Conservation (phyloP, 64 coral and sea anemone genomes). For the Anthopleura sola region DNA sequence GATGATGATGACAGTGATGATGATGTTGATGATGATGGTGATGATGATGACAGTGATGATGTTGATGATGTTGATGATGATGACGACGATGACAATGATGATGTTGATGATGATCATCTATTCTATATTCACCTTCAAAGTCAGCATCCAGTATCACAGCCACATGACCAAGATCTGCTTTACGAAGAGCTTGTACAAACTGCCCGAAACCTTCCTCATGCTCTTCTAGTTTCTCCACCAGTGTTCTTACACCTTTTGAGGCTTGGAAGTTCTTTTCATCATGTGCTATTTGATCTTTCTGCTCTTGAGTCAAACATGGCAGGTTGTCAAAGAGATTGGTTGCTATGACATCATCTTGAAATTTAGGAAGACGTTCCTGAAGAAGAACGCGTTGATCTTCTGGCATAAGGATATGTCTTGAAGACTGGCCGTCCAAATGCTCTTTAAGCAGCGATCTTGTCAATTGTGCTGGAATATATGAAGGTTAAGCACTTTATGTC, state of each 20-base stretch:
- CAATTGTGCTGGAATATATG: neutral
- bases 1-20: no score
- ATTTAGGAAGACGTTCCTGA: conserved; percentile 5
- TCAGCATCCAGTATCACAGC: conserved; percentile 43
- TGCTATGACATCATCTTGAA: conserved; percentile 8
- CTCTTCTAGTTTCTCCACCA: conserved; percentile 43
- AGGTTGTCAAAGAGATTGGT: conserved; percentile 32
- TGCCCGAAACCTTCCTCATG: conserved; percentile 34
- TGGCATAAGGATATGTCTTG: neutral
- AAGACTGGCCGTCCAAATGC: neutral
- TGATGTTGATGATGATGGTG: no score
- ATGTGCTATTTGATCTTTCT: conserved; percentile 33
- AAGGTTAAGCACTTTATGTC: no score
- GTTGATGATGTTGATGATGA: no score
- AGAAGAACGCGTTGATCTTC: neutral
- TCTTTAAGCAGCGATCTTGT: neutral
- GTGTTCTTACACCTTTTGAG: neutral
- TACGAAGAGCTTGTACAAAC: conserved; percentile 37
- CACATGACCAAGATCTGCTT: conserved; percentile 20
- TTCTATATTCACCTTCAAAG: neutral
- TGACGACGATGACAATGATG: no score
- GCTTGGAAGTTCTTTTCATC: neutral
- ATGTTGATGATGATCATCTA: no score
- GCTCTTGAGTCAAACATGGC: conserved; percentile 28
- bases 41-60: no score